Conservation (phyloP, 2,888 invertebrate species). For the Trichogramma dendrolimi region DNA sequence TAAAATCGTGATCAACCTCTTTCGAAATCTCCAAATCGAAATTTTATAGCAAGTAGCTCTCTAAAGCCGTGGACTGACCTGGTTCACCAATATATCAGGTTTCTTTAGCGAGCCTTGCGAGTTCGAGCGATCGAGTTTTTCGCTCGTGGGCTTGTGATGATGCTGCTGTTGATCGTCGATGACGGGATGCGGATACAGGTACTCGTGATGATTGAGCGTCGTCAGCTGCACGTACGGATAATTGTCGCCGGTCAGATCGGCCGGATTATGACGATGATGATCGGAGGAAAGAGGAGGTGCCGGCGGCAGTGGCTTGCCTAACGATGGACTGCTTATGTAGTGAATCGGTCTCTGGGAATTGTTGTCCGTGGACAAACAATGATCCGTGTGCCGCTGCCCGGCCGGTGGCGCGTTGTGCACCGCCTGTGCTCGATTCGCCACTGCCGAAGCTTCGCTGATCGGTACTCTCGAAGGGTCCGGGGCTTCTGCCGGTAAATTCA, state of each 20-base stretch:
- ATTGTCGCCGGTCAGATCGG: constrained; percentile 57
- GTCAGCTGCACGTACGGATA: constrained; percentile 83
- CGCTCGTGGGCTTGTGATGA: constrained; percentile 43
- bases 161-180: constrained; percentile 53
- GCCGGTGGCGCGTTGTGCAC: no score
- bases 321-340: constrained; percentile 40
- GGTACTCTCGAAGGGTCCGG: constrained; percentile 66
- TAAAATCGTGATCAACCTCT: no score
- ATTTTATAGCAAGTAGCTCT: no score
- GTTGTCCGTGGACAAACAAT: constrained; percentile 14
- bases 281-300: constrained; percentile 5
- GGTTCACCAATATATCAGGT: constrained; percentile 23
- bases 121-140: constrained; percentile 45
- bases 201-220: constrained; percentile 78
- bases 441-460: constrained; percentile 36
- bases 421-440: background rate
- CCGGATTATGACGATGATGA: constrained; percentile 9
- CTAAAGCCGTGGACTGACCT: constrained; percentile 10
- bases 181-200: constrained; percentile 76
- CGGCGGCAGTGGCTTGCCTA: constrained; percentile 31
- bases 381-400: no score
- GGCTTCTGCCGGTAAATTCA: constrained; percentile 78
- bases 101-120: constrained; percentile 57
- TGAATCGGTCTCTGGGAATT: constrained; percentile 43
- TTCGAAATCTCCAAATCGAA: no score